A percentile compares a stretch with the other conserved stretches of the same genome.
Conservation (phyloP, 2,797 vertebrate genomes). For the Sebastes kiyomatsui region DNA sequence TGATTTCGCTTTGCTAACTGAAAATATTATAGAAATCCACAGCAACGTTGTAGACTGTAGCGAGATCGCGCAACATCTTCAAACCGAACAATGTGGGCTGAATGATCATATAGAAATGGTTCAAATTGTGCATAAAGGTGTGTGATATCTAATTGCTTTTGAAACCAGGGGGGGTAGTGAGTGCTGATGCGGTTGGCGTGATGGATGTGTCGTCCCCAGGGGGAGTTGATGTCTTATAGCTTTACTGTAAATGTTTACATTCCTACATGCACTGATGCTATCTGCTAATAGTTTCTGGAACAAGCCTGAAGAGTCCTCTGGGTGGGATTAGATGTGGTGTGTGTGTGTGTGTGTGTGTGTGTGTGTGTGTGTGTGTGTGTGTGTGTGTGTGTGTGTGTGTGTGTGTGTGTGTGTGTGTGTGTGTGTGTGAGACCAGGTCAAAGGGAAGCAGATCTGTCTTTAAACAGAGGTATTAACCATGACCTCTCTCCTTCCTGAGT, state of each 20-base stretch:
- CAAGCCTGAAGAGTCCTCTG: conserved; percentile 75
- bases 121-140: conserved; percentile 49
- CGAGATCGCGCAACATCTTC: neutral
- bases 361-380: neutral
- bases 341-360: conserved; percentile 35
- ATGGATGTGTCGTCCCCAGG: conserved; percentile 74
- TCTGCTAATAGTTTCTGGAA: conserved; percentile 86
- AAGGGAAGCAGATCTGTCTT: conserved; percentile 73
- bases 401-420: neutral
- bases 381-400: conserved; percentile 21
- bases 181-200: conserved; percentile 57
- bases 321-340: conserved; percentile 70
- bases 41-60: neutral
- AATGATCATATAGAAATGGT: conserved; percentile 2
- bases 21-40: neutral
- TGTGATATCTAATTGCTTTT: conserved; percentile 23
- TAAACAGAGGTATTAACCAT: conserved; percentile 82
- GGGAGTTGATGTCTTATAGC: conserved; percentile 76
- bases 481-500: conserved; percentile 78
- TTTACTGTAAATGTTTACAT: conserved; percentile 89
- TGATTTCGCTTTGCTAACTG: neutral
- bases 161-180: conserved; percentile 12
- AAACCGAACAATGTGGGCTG: conserved; percentile 17
- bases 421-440: conserved; percentile 60
- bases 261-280: conserved; percentile 81